A percentile compares a stretch with the other conserved stretches of the same genome.
These are phyloP conservation scores for Andinoacara biseriatus DNA, from an alignment of 2,113 vertebrate genomes.

Conservation along the genomic window DNA sequence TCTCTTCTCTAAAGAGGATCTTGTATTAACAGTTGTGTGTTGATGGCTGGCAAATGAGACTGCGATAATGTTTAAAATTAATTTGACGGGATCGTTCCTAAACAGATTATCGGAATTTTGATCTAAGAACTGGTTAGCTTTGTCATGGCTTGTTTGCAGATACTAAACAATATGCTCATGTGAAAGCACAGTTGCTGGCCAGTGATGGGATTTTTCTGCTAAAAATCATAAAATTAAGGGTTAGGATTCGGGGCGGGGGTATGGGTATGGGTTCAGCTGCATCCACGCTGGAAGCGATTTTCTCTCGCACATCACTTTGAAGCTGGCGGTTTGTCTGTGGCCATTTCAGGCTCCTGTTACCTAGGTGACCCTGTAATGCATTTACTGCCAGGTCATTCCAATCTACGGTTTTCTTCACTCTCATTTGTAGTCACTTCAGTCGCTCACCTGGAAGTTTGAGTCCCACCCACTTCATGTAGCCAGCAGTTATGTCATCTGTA, in stretches of 20 bases:
- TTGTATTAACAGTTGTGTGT: neutral
- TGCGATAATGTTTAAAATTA: neutral
- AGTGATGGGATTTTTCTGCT: conserved; percentile 16
- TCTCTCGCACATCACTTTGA: neutral
- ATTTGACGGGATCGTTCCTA: neutral
- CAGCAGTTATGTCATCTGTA: too few relatives aligned
- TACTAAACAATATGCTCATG: conserved; percentile 5
- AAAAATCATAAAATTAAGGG: neutral
- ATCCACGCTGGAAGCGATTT: neutral
- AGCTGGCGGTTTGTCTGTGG: too few relatives aligned
- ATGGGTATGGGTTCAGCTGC: neutral
- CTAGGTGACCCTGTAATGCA: neutral
- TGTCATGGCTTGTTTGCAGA: conserved; percentile 37
- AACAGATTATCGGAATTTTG: neutral
- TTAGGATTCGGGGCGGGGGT: neutral
- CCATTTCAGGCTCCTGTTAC: too few relatives aligned
- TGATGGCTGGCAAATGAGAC: neutral
- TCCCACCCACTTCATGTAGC: too few relatives aligned
- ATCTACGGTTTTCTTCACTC: neutral
- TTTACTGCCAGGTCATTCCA: neutral
- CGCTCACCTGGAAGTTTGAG: neutral
- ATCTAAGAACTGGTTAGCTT: neutral
- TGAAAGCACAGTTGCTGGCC: neutral
- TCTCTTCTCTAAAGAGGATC: neutral
- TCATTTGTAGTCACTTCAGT: neutral